Conservation (phyloP, 2,113 vertebrate genomes). For the Smithornis capensis region DNA sequence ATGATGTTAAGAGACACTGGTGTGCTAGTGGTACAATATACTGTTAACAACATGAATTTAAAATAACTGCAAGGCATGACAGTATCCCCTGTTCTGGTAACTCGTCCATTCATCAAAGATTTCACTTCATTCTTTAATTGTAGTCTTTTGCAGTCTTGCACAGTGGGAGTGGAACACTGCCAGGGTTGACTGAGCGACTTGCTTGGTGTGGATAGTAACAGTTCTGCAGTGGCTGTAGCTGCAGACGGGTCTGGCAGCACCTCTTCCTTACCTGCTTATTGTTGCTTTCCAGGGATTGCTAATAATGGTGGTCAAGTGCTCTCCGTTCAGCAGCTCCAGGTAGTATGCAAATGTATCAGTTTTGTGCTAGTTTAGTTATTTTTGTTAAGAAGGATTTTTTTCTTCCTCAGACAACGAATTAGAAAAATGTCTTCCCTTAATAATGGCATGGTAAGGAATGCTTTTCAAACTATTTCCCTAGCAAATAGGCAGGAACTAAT, state of each 20-base stretch:
- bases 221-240: neutral
- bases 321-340: neutral
- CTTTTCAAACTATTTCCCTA: neutral
- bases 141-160: neutral
- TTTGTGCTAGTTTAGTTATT: neutral
- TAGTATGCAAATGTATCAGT: rapidly evolving
- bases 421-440: neutral
- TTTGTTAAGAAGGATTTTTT: neutral
- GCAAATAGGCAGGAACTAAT: neutral
- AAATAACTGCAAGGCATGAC: neutral
- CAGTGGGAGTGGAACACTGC: neutral
- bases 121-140: neutral
- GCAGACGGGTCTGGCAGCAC: neutral
- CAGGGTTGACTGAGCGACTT: neutral
- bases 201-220: neutral
- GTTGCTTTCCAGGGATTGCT: neutral
- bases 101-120: neutral
- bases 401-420: neutral
- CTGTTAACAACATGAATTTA: neutral
- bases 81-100: neutral
- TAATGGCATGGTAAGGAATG: neutral
- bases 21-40: neutral
- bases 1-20: neutral
- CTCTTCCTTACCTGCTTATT: rapidly evolving
- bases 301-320: neutral